These are phyloP conservation scores for Cairina moschata DNA, from an alignment of 2,113 vertebrate genomes.

Conservation along the genomic window DNA sequence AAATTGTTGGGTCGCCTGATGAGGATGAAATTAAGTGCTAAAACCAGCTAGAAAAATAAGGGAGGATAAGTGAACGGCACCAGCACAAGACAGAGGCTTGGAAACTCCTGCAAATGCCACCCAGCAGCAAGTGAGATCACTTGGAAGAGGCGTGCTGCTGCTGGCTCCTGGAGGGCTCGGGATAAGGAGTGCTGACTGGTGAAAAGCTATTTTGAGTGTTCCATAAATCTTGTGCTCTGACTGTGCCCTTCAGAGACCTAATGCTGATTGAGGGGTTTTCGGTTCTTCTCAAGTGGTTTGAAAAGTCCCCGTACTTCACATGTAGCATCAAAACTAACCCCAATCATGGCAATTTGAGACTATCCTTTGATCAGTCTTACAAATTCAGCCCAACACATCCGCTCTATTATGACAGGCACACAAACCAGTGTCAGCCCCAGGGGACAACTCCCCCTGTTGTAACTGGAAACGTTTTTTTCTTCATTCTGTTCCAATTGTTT, in stretches of 20 bases:
- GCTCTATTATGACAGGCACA: accelerated
- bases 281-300: neutral
- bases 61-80: accelerated
- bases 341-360: neutral
- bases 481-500: neutral
- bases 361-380: neutral
- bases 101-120: neutral
- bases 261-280: slow-evolving; percentile 9
- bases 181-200: neutral
- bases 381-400: neutral
- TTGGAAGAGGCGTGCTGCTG: neutral
- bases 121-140: neutral
- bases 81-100: neutral
- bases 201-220: slow-evolving; percentile 30
- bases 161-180: neutral
- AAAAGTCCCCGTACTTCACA: neutral
- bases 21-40: neutral
- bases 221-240: neutral
- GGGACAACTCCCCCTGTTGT: neutral
- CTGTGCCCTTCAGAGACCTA: neutral
- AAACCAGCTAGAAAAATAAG: neutral
- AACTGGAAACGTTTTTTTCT: neutral
- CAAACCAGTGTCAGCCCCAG: neutral
- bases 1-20: neutral
- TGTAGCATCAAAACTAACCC: neutral